Evolutionary conservation across 2,888 invertebrate species (phyloP).

Genomic region (Hanleya hanleyi): DNA sequence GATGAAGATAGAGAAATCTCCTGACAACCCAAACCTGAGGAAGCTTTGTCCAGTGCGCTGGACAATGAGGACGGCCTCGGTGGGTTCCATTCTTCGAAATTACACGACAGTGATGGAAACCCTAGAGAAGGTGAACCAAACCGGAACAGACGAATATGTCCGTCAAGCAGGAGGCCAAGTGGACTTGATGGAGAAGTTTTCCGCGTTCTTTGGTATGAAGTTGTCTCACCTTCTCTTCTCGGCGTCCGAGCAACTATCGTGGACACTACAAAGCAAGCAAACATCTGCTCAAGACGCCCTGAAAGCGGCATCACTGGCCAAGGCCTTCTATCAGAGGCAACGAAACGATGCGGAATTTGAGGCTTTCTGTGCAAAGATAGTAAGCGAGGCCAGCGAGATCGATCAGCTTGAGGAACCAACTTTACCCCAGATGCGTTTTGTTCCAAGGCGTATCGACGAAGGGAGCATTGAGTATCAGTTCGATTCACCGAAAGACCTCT

Average conservation of each 20-base stretch:
- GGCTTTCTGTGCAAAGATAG: conserved; percentile 8
- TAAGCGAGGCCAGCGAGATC: neutral
- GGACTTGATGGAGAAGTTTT: conserved; percentile 27
- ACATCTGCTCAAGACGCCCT: conserved; percentile 19
- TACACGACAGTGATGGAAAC: conserved; percentile 24
- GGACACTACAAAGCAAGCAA: conserved; percentile 25
- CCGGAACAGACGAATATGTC: conserved; percentile 21
- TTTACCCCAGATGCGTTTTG: conserved; percentile 12
- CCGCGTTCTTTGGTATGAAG: conserved; percentile 28
- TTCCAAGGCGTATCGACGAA: conserved; percentile 19
- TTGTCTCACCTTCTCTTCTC: conserved; percentile 31
- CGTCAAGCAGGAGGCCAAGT: conserved; percentile 28
- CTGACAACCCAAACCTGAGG: conserved; percentile 4
- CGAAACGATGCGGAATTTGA: conserved; percentile 21
- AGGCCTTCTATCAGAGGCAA: conserved; percentile 15
- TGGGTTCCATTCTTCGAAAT: conserved; percentile 23
- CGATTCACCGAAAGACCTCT: conserved; percentile 12
- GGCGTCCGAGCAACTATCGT: conserved; percentile 30
- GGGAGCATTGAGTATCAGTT: conserved; percentile 12
- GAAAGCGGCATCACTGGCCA: neutral
- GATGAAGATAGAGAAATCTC: conserved; percentile 14
- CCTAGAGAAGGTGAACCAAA: conserved; percentile 27
- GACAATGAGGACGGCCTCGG: conserved; percentile 28
- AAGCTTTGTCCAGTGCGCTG: conserved; percentile 36
- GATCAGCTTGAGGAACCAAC: conserved; percentile 20